Base-by-base conservation (phyloP, 2,888 invertebrate species). In the Erynnis tages region DNA sequence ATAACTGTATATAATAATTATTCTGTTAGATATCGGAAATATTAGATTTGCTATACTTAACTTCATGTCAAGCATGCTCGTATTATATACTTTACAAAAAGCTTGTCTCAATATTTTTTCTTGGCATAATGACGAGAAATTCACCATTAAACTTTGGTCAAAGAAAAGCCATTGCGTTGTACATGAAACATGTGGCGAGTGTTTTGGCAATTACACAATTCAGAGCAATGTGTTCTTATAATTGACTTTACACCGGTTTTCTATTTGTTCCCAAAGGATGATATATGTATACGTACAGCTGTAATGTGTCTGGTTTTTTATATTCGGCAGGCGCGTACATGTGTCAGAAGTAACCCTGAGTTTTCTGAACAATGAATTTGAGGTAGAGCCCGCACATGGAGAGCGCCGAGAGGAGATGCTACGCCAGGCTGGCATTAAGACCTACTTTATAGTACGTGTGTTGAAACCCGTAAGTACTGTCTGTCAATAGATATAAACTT, bases 391-490 rank as follows among this genome's bases (percentile, higher is more conserved):
- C 2, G 97, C 95, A 0, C 93, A 92, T 73, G 98, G 97, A 0
- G 97, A 97, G 76, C 94, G 95, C 59, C 91, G 97, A n/a, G 98
- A 98, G 76, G 97, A 98, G 81, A 93, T 95, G 66, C 88, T 98
- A 50, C 91, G 96, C 41, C 94, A 95, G 74, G 96, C 97, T 3
- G 96, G 97, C 54, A 92, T 98, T 67, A 95, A 95, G 82, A 98
- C 98, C 2, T 98, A 94, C 88, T 97, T 98, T 83, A 97, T 98
- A 65, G 94, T 94, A 29, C 93, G 93, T 76, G 95, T 97, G 52
- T 85, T 97, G 41, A 96, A 95, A 80, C 96, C 96, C 69, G 94
- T 94, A 80, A 91, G 92, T 55, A 19, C 10, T 55, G 16, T n/a
- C n/a, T n/a, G n/a, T n/a, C n/a, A n/a, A n/a, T n/a, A n/a, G n/a